These are phyloP conservation scores for Lacanobia wlatinum DNA, from an alignment of 2,888 invertebrate species.

Conservation along the genomic window DNA sequence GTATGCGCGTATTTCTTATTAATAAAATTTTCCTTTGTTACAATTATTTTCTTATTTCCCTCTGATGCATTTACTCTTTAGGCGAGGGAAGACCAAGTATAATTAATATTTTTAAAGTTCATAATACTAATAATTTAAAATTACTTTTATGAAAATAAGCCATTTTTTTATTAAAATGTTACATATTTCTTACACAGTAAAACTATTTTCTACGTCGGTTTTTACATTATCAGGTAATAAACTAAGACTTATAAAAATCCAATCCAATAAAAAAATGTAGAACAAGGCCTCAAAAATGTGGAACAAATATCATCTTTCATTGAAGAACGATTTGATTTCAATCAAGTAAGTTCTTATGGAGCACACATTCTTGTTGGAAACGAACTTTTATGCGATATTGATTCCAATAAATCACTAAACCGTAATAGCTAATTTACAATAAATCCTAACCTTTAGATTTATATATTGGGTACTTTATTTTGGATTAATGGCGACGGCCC, in stretches of 20 bases:
- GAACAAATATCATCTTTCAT: conserved; percentile 36
- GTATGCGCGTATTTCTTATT: not conserved
- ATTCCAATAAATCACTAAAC: conserved; percentile 52
- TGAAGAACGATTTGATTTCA: conserved; percentile 37
- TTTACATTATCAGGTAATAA: conserved; percentile 36
- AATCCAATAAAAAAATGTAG: conserved; percentile 40
- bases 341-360: conserved; percentile 27
- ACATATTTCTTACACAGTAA: conserved; percentile 21
- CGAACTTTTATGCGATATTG: conserved; percentile 14
- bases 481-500: conserved; percentile 21
- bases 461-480: conserved; percentile 14
- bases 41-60: not conserved
- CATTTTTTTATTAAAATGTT: conserved; percentile 22
- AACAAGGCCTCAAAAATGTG: conserved; percentile 42
- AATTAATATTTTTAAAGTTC: conserved; percentile 12
- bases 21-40: not conserved
- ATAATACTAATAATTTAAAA: conserved; percentile 20
- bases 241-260: conserved; percentile 32
- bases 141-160: conserved; percentile 35
- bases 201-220: conserved; percentile 22
- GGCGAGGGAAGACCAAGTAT: conserved; percentile 10
- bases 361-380: not conserved
- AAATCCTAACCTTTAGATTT: conserved; percentile 28
- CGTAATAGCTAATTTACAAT: conserved; percentile 37
- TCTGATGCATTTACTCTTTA: conserved; percentile 1